These are phyloP conservation scores for Lutraria rhynchaena DNA, from an alignment of 1,140 invertebrate species.

Conservation along the genomic window DNA sequence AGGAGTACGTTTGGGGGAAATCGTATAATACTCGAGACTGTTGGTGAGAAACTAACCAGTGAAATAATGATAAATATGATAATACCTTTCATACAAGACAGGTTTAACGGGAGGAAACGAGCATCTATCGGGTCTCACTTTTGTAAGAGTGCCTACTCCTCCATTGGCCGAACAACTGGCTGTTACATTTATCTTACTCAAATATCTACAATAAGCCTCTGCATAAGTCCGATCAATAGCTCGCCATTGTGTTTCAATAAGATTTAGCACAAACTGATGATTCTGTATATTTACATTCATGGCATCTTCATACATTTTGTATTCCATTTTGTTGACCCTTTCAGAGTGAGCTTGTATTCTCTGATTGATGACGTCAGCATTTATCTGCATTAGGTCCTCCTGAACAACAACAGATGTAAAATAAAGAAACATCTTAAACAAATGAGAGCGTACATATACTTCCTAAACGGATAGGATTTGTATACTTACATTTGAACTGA, in stretches of 20 bases:
- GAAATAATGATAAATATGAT: too few relatives aligned
- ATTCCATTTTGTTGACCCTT: slow-evolving; percentile 59
- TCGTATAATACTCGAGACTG: too few relatives aligned
- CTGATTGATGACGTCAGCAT: slow-evolving; percentile 46
- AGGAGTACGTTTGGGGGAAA: too few relatives aligned
- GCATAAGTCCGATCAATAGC: slow-evolving; percentile 24
- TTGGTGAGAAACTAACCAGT: too few relatives aligned
- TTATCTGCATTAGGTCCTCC: slow-evolving; percentile 60
- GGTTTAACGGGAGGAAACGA: slow-evolving; percentile 55
- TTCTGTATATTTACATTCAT: slow-evolving; percentile 59
- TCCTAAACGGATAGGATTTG: too few relatives aligned
- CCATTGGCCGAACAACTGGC: slow-evolving; percentile 3
- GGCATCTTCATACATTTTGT: slow-evolving; percentile 55
- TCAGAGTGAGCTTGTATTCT: slow-evolving; percentile 52
- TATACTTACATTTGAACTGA: too few relatives aligned
- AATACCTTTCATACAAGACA: slow-evolving; percentile 53
- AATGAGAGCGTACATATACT: too few relatives aligned
- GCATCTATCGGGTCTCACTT: slow-evolving; percentile 50
- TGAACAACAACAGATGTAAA: slow-evolving; percentile 30
- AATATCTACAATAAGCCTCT: slow-evolving; percentile 37
- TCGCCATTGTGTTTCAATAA: slow-evolving; percentile 50
- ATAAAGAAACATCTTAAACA: too few relatives aligned
- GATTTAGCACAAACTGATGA: slow-evolving; percentile 55
- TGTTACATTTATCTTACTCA: slow-evolving; percentile 42
- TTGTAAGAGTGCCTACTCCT: slow-evolving; percentile 5